phyloP scores from a whole-genome alignment of 2,113 vertebrate genomes.

The Chloropsis hardwickii region DNA sequence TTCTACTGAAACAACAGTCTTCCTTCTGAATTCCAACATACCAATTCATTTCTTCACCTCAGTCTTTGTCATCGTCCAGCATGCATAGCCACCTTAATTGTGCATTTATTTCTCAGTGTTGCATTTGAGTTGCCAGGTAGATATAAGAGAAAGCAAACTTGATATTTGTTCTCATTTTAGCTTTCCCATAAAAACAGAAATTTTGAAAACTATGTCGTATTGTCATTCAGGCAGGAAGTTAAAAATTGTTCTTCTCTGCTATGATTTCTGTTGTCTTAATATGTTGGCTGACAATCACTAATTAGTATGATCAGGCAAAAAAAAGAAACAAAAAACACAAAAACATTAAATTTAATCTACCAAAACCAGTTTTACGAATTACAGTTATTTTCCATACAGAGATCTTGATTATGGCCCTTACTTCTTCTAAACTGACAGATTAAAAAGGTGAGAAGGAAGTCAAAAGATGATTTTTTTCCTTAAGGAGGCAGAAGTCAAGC shows the following conservation, averaged over 20 bases:
- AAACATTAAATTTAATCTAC: background rate
- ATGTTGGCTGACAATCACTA: constrained; percentile 77
- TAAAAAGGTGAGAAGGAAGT: constrained; percentile 11
- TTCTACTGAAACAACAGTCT: constrained; percentile 64
- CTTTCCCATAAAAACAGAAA: constrained; percentile 38
- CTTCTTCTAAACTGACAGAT: background rate
- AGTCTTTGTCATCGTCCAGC: constrained; percentile 44
- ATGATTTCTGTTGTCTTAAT: constrained; percentile 67
- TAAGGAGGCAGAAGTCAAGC: constrained; percentile 35
- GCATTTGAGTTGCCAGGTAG: constrained; percentile 22
- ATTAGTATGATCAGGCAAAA: constrained; percentile 54
- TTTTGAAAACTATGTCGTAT: constrained; percentile 3
- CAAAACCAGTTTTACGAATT: background rate
- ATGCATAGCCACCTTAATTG: constrained; percentile 51
- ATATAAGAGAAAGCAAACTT: constrained; percentile 23
- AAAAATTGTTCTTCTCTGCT: constrained; percentile 56
- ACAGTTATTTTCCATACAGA: background rate
- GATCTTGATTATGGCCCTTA: background rate
- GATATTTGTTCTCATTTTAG: constrained; percentile 41
- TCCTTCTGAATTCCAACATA: constrained; percentile 67
- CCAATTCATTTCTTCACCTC: constrained; percentile 56
- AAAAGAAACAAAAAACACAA: background rate
- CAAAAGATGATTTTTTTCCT: constrained; percentile 23
- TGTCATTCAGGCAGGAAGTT: constrained; percentile 44
- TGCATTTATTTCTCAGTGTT: constrained; percentile 4